Conservation (phyloP, 2,113 vertebrate genomes). For the Cryptotis parvus region DNA sequence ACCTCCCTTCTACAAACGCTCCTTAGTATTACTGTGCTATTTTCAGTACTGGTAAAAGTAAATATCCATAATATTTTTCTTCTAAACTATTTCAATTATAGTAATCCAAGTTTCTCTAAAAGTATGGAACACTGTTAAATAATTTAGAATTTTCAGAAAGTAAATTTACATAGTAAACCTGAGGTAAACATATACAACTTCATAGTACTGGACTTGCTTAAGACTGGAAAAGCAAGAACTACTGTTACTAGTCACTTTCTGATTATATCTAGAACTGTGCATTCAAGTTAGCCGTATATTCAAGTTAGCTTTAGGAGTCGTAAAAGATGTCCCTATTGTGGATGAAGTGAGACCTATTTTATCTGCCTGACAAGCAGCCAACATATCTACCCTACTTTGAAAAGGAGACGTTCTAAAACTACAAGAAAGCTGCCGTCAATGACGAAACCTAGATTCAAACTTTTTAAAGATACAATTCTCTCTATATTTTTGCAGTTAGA, state of each 20-base stretch:
- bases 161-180: conserved; percentile 36
- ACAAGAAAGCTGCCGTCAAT: background rate
- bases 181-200: conserved; percentile 14
- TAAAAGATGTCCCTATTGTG: background rate
- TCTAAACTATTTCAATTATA: conserved; percentile 41
- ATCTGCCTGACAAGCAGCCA: conserved; percentile 23
- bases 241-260: background rate
- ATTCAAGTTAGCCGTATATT: background rate
- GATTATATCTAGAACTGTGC: conserved; percentile 44
- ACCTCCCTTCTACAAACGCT: background rate
- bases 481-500: background rate
- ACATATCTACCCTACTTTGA: background rate
- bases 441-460: background rate
- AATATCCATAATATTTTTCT: background rate
- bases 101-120: conserved; percentile 31
- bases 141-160: conserved; percentile 41
- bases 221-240: conserved; percentile 6
- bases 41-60: conserved; percentile 36
- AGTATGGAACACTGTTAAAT: conserved; percentile 25
- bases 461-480: conserved; percentile 33
- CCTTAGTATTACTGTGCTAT: background rate
- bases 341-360: conserved; percentile 12
- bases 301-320: background rate
- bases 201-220: background rate
- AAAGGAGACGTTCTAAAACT: background rate